Percentiles rank a stretch among this genome's conserved stretches.
Evolutionary conservation across 2,888 invertebrate species (phyloP).

Genomic region (Pyrgus malvae): DNA sequence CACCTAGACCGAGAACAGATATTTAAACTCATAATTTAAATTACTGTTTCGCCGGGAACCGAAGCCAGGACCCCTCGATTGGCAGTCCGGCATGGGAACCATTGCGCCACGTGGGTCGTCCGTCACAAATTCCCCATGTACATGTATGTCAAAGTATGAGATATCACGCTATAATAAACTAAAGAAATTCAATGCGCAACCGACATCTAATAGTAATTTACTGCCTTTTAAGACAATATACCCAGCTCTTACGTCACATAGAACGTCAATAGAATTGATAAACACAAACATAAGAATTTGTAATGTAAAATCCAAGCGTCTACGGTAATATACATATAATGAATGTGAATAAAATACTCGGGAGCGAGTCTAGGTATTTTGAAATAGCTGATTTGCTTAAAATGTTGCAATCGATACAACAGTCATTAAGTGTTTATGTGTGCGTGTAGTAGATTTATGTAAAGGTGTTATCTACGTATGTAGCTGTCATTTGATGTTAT

Average conservation of each 20-base stretch:
- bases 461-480: background rate
- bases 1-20: no score
- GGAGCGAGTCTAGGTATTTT: background rate
- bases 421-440: slow-evolving; percentile 3
- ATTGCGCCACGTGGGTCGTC: no score
- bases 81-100: no score
- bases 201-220: no score
- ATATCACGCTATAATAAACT: no score
- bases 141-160: no score
- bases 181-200: no score
- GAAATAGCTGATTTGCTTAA: background rate
- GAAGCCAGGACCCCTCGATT: no score
- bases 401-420: slow-evolving; percentile 11
- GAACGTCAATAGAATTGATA: background rate
- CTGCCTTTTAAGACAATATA: background rate
- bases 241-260: no score
- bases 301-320: background rate
- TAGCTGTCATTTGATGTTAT: background rate
- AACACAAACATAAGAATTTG: background rate
- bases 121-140: no score
- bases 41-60: no score
- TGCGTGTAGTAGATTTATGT: slow-evolving; percentile 3
- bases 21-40: no score
- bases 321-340: background rate
- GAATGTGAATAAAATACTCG: background rate